Evolutionary conservation across 2,888 invertebrate genomes (phyloP), one percentile per base, ranked within the genome.

Genomic region (Drosophila mayaguana): DNA sequence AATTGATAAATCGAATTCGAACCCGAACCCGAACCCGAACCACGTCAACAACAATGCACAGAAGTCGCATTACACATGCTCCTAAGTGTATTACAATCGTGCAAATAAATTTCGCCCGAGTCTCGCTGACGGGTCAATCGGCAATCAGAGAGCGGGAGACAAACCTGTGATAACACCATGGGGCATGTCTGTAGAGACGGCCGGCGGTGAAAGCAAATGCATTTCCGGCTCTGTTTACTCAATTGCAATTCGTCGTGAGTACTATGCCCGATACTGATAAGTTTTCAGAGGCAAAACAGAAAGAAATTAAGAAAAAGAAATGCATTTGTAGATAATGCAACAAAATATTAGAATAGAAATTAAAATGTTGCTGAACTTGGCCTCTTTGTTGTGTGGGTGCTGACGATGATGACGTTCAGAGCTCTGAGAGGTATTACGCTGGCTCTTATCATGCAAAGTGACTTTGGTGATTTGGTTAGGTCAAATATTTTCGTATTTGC

Each of bases 201-300:
- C 59, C 22, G 40, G 54, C 62, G 68, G 88, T 54, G 88, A 89
- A 89, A 89, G 85, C 81, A 88, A 89, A 81, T 89, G 90, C 86
- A 88, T 89, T 87, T 87, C 86, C 86, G 86, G 88, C 72, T 72
- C 42, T 82, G 73, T 88, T 88, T 80, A 82, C 83, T 74, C 83
- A 85, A 86, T 88, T 86, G 89, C 83, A 88, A 79, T 75, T 72
- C 69, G 59, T 65, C 69, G 59, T 67, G 63, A 64, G 60, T 51
- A 32, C 28, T 32, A 12, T 12, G 7, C 55, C 42, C 16, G 36
- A 5, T 38, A 57, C 65, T 68, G 88, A 89, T 87, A 89, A 87
- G 77, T 40, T 32, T 6, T 8, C 11, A 20, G 63, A 68, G n/a
- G 43, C 32, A 45, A 48, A 46, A 46, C 40, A 54, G 40, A 40